These are phyloP conservation scores for Ophion slaviceki DNA, from an alignment of 2,888 invertebrate species.

Conservation along the genomic window DNA sequence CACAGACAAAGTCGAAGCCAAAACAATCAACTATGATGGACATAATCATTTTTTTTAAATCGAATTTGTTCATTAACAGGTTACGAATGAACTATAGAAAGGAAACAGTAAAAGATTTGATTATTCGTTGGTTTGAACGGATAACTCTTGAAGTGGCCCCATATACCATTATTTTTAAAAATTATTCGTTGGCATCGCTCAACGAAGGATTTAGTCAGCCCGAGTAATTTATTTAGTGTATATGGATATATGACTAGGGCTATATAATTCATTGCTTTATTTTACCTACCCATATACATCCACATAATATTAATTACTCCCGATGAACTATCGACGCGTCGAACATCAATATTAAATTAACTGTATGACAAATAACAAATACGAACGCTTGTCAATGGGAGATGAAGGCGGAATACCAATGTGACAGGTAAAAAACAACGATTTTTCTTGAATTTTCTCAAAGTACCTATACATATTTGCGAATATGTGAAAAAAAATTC, in stretches of 20 bases:
- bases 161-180: neutral
- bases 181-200: neutral
- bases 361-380: neutral
- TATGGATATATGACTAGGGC: neutral
- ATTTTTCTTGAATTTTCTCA: too few species aligned
- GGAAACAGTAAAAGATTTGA: neutral
- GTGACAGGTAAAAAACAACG: too few species aligned
- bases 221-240: too few species aligned
- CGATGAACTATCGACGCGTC: neutral
- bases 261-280: neutral
- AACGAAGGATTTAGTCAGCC: too few species aligned
- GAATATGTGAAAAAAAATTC: too few species aligned
- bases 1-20: neutral
- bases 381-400: neutral
- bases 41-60: neutral
- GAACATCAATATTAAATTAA: neutral
- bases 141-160: neutral
- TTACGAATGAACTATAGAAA: neutral
- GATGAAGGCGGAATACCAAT: neutral
- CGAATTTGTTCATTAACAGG: neutral
- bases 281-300: neutral
- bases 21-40: neutral
- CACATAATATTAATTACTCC: neutral
- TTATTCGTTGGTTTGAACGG: neutral
- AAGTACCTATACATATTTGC: too few species aligned